Base-by-base conservation (phyloP, 2,797 vertebrate genomes). In the Hippoglossus hippoglossus region DNA sequence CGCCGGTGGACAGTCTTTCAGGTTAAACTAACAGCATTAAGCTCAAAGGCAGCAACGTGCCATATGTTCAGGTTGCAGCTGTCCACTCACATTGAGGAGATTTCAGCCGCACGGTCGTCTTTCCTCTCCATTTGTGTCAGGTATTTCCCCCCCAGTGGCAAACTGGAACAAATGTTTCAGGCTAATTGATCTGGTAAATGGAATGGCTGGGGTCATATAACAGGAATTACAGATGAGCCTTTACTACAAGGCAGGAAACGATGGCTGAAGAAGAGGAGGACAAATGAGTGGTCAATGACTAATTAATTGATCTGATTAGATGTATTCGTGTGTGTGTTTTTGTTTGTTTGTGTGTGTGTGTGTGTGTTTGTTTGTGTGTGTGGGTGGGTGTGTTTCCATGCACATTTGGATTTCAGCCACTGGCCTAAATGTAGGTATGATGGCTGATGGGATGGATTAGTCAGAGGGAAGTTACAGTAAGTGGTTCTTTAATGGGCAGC, bases 401-500 rank as follows among this genome's bases (percentile, higher is more conserved):
- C 67, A 67, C 39, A 18, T 77, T 79, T 79, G 67, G 67, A 80
- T 53, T 59, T 58, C 66, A 46, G 79, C 62, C 83, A 71, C 62
- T 41, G 61, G 62, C 28, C 65, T 63, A 41, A 78, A 78, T 80
- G 71, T 74, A 74, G 77, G 57, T 66, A 74, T 68, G 57, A 81
- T 71, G 55, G 75, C 58, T 69, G 79, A 79, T 79, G 60, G 67
- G 77, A 77, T 81, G 77, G 77, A 87, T 90, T 86, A 89, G 82
- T 86, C 81, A 75, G 78, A 79, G 64, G 53, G 75, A 79, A 79
- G 72, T 78, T 89, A 77, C 75, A 80, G 76, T 87, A 83, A 92
- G 88, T 85, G 86, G 73, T 71, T 84, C 77, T 73, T 85, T 85
- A 91, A 88, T 89, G 79, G 87, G 71, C 84, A 91, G 87, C 86